Evolutionary conservation across 2,113 vertebrate species (phyloP), one percentile per base, ranked within the genome.

Genomic region (Hiodon tergisus): DNA sequence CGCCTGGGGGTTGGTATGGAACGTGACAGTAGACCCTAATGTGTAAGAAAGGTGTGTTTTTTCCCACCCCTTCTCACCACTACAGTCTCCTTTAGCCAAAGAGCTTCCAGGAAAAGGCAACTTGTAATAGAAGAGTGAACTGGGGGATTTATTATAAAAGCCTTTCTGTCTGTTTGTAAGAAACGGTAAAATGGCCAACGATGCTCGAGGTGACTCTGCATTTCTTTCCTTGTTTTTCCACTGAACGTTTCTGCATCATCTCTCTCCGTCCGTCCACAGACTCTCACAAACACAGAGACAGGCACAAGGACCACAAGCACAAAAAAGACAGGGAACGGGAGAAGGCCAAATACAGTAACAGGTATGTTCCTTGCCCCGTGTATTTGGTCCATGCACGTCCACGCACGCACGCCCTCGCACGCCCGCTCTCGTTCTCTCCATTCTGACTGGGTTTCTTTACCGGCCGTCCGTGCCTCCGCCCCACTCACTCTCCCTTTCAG

Each of bases 231-330:
- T 59, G 9, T 17, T 48, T 6, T 55, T 47, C 16, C 3, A 11
- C 54, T 59, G 17, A 71, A 3, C 3, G 4, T 16, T 8, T 59
- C 3, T 55, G 7, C 9, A 67, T 14, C 53, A 52, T 50, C 8
- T 17, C 46, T 50, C 46, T 67, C 46, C 77, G 10, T 51, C 50
- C 9, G 8, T 67, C 13, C 51, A 1, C 90, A 95, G 94, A 95
- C 90, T 94, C 92, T 87, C 94, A 97, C 88, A 98, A 94, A 92
- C 94, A 96, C 83, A 98, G 94, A 92, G 95, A 98, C 85, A 98
- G 95, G 91, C 94, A 95, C 82, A 94, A 94, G 89, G 96, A 98
- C 80, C 94, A 96, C 85, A 90, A 93, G 83, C 95, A 97, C 86
- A 98, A 95, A 89, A 98, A 94, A 88, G 95, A 97, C 89, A 95